Conservation (phyloP, 1,140 invertebrate species). For the Zaprionus kolodkinae region DNA sequence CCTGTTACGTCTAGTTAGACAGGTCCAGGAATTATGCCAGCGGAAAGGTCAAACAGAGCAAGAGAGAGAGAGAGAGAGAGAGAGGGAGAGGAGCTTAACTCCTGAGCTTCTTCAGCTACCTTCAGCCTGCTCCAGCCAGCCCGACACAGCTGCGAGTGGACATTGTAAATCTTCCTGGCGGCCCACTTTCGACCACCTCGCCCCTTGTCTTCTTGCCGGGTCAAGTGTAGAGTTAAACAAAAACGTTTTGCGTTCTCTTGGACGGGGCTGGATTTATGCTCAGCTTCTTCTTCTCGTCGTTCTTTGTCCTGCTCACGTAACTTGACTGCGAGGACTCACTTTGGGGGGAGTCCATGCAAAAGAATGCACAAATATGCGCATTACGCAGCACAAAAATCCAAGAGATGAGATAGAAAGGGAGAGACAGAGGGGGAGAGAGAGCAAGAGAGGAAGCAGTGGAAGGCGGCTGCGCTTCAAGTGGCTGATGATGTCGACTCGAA, state of each 20-base stretch:
- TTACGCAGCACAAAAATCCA: slow-evolving; percentile 40
- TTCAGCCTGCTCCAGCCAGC: neutral
- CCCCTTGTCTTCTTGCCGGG: slow-evolving; percentile 22
- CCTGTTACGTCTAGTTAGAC: slow-evolving; percentile 4
- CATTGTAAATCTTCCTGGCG: neutral
- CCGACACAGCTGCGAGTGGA: slow-evolving; percentile 5
- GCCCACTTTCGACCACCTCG: slow-evolving; percentile 6
- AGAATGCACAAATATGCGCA: slow-evolving; percentile 61
- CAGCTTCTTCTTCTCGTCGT: neutral
- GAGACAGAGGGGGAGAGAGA: neutral
- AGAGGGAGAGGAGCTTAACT: neutral
- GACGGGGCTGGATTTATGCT: slow-evolving; percentile 25
- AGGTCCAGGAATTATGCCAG: slow-evolving; percentile 2
- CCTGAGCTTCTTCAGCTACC: slow-evolving; percentile 3
- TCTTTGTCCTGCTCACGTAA: slow-evolving; percentile 47
- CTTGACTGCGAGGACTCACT: neutral
- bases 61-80: neutral
- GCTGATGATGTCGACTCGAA: slow-evolving; percentile 38
- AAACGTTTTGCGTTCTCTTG: slow-evolving; percentile 52
- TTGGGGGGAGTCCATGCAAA: slow-evolving; percentile 13
- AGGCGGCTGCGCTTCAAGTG: neutral
- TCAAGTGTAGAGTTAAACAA: slow-evolving; percentile 73
- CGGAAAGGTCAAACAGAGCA: neutral
- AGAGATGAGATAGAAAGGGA: neutral
- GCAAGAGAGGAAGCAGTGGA: neutral